Evolutionary conservation across 1,140 invertebrate species (phyloP).

Genomic region (Vollenhovia emeryi): DNA sequence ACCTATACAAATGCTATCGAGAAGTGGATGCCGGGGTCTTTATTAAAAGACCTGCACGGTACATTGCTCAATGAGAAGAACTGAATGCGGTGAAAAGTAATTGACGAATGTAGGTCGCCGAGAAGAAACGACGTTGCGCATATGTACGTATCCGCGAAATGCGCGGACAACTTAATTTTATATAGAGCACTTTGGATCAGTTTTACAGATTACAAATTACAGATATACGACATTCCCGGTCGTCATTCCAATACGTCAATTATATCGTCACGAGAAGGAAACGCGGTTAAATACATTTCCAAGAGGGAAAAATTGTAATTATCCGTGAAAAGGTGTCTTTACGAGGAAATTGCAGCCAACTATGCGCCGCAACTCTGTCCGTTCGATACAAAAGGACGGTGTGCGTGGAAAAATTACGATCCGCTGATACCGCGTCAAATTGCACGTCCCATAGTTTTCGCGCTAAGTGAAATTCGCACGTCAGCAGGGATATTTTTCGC

Average conservation of each 20-base stretch:
- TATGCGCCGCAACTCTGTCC: not conserved
- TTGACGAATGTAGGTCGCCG: slow-evolving; percentile 54
- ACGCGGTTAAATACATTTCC: slow-evolving; percentile 1
- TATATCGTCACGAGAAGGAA: slow-evolving; percentile 26
- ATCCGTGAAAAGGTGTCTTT: slow-evolving; percentile 22
- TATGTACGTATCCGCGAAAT: not conserved
- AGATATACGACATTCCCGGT: not conserved
- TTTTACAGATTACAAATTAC: slow-evolving; percentile 28
- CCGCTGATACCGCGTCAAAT: not conserved
- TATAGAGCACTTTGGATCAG: not conserved
- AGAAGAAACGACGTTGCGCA: slow-evolving; percentile 17
- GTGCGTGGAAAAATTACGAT: not conserved
- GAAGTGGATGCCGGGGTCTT: not conserved
- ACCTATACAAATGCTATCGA: not conserved
- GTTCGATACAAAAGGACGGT: not conserved
- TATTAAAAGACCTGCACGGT: slow-evolving; percentile 14
- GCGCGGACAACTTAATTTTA: not conserved
- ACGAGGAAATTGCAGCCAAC: not conserved
- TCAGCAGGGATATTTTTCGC: not conserved
- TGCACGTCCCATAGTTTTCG: not conserved
- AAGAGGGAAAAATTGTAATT: slow-evolving; percentile 18
- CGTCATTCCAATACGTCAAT: not conserved
- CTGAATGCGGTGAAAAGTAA: slow-evolving; percentile 57
- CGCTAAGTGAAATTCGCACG: not conserved
- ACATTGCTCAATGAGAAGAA: slow-evolving; percentile 28